Conservation (phyloP, 2,113 vertebrate genomes). For the Oceanites oceanicus region DNA sequence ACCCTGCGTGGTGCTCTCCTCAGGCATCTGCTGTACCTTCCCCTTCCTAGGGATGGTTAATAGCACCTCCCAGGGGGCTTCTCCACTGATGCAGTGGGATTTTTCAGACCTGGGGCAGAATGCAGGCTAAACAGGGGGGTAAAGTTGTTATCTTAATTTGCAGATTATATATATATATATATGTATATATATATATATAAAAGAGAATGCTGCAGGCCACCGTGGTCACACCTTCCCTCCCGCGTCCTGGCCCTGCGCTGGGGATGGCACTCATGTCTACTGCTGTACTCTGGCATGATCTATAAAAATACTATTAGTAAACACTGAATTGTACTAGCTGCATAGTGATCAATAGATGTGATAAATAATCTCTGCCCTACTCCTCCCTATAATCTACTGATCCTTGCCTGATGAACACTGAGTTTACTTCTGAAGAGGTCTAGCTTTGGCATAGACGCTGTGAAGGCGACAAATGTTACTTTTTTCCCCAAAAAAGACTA, state of each 20-base stretch:
- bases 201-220: background rate
- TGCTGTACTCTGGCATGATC: background rate
- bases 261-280: background rate
- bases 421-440: background rate
- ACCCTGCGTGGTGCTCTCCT: background rate
- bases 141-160: background rate
- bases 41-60: background rate
- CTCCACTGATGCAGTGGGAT: rapidly evolving
- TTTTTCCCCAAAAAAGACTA: background rate
- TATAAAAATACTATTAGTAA: background rate
- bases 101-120: background rate
- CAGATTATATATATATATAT: no score
- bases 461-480: background rate
- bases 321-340: background rate
- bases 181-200: no score
- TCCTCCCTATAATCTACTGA: background rate
- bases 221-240: background rate
- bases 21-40: background rate
- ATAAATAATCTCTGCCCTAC: background rate
- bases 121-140: background rate
- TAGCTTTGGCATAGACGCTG: background rate
- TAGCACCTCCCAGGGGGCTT: background rate
- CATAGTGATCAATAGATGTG: background rate
- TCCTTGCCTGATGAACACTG: background rate
- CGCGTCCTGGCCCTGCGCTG: rapidly evolving